Conservation (phyloP, 2,113 vertebrate genomes). For the Lamprologus tigripictilis region DNA sequence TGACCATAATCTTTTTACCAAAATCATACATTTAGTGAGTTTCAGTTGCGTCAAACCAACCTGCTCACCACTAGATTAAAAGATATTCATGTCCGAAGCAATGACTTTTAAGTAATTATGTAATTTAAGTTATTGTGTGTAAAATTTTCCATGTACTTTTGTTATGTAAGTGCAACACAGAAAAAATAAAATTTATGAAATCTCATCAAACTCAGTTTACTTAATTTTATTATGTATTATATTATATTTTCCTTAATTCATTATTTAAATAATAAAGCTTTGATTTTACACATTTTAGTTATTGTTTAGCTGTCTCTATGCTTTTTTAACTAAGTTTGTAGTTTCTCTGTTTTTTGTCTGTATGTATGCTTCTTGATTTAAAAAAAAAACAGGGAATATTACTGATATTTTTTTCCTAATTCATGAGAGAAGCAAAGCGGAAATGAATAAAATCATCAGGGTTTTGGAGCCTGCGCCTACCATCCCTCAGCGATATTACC, state of each 20-base stretch:
- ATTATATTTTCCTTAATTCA: not conserved
- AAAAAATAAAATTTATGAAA: not conserved
- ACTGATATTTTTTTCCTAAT: not conserved
- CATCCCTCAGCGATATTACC: not conserved
- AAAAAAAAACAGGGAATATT: not conserved
- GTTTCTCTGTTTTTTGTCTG: not conserved
- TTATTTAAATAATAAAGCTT: not conserved
- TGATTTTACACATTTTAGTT: not conserved
- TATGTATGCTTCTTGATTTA: not conserved
- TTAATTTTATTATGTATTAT: not conserved
- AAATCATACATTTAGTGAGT: not conserved
- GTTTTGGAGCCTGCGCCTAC: not conserved
- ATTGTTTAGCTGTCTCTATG: not conserved
- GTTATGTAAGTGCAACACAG: not conserved
- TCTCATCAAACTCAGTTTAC: not conserved
- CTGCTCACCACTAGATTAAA: not conserved
- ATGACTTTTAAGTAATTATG: not conserved
- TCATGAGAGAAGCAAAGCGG: not conserved
- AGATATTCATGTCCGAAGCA: not conserved
- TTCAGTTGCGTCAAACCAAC: not conserved
- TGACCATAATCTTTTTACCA: not conserved
- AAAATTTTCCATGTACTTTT: not conserved
- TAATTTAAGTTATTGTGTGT: not conserved
- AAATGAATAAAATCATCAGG: not conserved
- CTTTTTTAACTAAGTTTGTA: not conserved